phyloP scores from a whole-genome alignment of 2,797 vertebrate species.

The Halcyon chelicuti region DNA sequence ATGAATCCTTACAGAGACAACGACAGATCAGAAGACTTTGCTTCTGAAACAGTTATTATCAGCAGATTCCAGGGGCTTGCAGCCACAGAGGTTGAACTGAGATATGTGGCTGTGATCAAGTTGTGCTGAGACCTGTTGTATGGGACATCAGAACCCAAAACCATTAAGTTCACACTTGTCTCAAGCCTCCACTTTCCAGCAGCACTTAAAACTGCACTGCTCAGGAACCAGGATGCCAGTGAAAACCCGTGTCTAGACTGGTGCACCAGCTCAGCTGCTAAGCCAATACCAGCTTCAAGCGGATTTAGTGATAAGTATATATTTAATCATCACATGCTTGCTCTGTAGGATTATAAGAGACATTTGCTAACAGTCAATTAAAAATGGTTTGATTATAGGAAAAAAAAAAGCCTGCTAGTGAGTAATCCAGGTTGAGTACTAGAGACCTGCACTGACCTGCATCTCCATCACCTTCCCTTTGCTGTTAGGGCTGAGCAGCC shows the following conservation, averaged over 20 bases:
- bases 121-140: not conserved
- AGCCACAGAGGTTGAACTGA: not conserved
- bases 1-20: not conserved
- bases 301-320: not conserved
- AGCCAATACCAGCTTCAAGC: not conserved
- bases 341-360: not conserved
- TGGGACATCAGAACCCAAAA: not conserved
- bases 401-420: not conserved
- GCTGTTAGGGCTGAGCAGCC: conserved; percentile 94
- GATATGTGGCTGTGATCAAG: not conserved
- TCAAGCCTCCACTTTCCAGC: not conserved
- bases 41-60: not conserved
- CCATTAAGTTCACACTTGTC: not conserved
- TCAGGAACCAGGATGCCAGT: not conserved
- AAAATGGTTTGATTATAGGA: not conserved
- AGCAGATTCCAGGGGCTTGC: not conserved
- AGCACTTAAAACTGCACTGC: not conserved
- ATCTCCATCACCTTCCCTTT: conserved; percentile 98
- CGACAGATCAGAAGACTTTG: not conserved
- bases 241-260: not conserved
- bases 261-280: not conserved
- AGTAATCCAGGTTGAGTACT: not conserved
- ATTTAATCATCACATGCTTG: not conserved
- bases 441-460: conserved; percentile 85
- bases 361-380: not conserved